Evolutionary conservation across 1,140 invertebrate genomes (phyloP).

Genomic region (Cotesia glomerata): DNA sequence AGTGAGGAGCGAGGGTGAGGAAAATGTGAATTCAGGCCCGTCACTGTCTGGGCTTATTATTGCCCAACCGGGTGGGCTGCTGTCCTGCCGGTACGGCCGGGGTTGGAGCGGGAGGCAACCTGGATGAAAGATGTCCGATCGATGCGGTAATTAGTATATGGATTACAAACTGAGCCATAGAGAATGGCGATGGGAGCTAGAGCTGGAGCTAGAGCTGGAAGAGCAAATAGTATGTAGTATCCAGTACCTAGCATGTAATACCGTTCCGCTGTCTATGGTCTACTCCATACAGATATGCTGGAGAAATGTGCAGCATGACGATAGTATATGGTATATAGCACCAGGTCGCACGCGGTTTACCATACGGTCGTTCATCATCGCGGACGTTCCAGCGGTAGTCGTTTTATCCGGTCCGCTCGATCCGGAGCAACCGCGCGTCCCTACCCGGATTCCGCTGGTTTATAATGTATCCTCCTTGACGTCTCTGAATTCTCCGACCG

Average conservation of each 20-base stretch:
- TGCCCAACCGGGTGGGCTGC: neutral
- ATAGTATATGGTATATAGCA: constrained; percentile 10
- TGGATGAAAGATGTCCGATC: constrained; percentile 19
- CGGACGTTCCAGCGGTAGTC: neutral
- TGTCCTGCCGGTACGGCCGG: too few relatives aligned
- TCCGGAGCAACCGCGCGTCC: constrained; percentile 16
- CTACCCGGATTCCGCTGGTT: constrained; percentile 15
- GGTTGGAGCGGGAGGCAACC: constrained; percentile 25
- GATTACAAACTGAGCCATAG: constrained; percentile 37
- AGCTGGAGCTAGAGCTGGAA: too few relatives aligned
- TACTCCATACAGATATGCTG: neutral
- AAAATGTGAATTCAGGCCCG: too few relatives aligned
- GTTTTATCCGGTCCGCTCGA: constrained; percentile 28
- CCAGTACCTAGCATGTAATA: constrained; percentile 24
- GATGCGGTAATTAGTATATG: constrained; percentile 45
- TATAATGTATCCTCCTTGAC: constrained; percentile 19
- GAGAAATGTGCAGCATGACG: neutral
- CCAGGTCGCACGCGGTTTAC: constrained; percentile 39
- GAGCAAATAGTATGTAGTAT: constrained; percentile 27
- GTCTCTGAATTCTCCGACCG: constrained; percentile 12
- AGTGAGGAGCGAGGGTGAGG: too few relatives aligned
- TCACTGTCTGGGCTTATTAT: too few relatives aligned
- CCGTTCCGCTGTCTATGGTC: neutral
- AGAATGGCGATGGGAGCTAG: constrained; percentile 3
- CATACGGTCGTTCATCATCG: constrained; percentile 46